Evolutionary conservation across 2,797 vertebrate genomes (phyloP), one percentile per base, ranked within the genome.

Genomic region (Diplodus sargus): DNA sequence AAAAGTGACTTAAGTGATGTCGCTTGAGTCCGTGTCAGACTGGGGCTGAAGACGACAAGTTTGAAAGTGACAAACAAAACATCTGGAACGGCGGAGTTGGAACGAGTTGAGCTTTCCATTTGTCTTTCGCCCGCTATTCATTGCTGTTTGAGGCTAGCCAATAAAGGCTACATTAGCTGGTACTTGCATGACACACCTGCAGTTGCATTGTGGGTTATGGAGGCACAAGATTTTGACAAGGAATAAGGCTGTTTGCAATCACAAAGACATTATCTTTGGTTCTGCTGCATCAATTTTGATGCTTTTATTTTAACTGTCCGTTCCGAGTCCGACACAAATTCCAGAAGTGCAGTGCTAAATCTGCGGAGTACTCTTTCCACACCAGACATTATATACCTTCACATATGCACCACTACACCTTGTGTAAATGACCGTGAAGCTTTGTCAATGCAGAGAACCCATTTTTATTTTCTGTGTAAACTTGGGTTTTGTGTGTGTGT

Each of bases 391-490:
- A 30, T 43, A 61, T 15, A 39, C 25, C 39, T 57, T 45, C n/a
- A 25, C 25, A 7, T n/a, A 11, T 13, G 43, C 20, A 39, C 42
- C 22, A 43, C 22, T 5, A 20, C 34, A 73, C 54, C n/a, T 48
- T 61, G 43, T 34, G 13, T 5, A 20, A 78, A 74, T 18, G 58
- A 49, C 47, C 61, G 3, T 18, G 64, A 53, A 58, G 72, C 5
- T 70, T 59, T 58, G 39, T 61, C 64, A 47, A 15, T 18, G 67
- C 7, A n/a, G 20, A 49, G 20, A 54, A 45, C 45, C 34, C 11
- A 1, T 68, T 76, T 82, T 56, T 39, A n/a, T 65, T 81, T 54
- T 62, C 14, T 12, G 47, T 23, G 14, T 66, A 59, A 64, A 62
- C 23, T 76, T 11, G 2, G 39, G 39, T 39, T 9, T 39, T 39